A percentile compares a stretch with the other conserved stretches of the same genome.
Conservation (phyloP, 2,888 invertebrate species). For the Clivina fossor region DNA sequence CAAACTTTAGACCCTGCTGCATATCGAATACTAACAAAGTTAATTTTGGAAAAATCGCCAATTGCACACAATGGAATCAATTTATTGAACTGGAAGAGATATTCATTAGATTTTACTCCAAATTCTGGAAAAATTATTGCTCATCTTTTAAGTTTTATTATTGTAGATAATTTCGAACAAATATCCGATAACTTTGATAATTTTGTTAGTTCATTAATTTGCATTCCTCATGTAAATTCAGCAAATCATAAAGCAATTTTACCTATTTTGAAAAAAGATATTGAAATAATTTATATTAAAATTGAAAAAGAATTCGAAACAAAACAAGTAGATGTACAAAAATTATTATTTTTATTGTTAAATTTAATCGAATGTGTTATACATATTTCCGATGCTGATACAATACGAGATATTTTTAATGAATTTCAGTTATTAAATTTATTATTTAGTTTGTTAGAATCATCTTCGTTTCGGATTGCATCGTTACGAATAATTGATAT, state of each 20-base stretch:
- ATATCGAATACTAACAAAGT: conserved; percentile 64
- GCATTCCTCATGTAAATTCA: conserved; percentile 58
- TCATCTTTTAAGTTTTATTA: conserved; percentile 50
- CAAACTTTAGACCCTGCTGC: conserved; percentile 58
- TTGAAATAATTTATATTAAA: conserved; percentile 40
- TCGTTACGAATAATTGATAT: conserved; percentile 60
- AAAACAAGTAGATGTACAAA: conserved; percentile 33
- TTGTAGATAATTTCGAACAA: conserved; percentile 49
- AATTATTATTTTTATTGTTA: conserved; percentile 58
- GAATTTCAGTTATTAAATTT: conserved; percentile 15
- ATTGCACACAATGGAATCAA: conserved; percentile 62
- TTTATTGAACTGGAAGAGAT: conserved; percentile 65
- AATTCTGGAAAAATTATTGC: conserved; percentile 52
- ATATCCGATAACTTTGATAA: conserved; percentile 53
- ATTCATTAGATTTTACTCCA: conserved; percentile 62
- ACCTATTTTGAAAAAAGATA: conserved; percentile 44
- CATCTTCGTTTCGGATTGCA: conserved; percentile 9
- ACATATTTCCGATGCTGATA: conserved; percentile 58
- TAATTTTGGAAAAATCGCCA: conserved; percentile 68
- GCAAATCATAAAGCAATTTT: conserved; percentile 22
- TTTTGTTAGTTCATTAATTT: conserved; percentile 57
- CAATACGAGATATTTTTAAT: conserved; percentile 1
- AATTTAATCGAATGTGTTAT: conserved; percentile 62
- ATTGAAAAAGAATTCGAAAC: conserved; percentile 39
- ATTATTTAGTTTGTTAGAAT: conserved; percentile 10